Conservation (phyloP, 2,797 vertebrate genomes). For the Setipinna tenuifilis region DNA sequence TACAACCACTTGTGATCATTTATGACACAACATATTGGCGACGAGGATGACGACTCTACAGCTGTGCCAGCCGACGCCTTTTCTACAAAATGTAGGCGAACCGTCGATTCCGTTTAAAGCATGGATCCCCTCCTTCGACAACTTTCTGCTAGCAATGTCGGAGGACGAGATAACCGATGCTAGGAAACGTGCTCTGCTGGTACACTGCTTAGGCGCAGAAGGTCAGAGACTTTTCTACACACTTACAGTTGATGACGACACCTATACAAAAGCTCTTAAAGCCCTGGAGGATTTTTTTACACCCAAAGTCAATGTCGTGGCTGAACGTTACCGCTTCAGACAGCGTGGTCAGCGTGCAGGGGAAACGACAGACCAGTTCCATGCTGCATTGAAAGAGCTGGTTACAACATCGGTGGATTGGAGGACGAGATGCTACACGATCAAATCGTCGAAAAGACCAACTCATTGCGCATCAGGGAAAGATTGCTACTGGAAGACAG, state of each 20-base stretch:
- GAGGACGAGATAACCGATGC: neutral
- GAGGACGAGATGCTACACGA: neutral
- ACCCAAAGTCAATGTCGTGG: neutral
- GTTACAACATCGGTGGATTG: neutral
- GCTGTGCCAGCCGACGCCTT: no score
- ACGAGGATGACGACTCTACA: neutral
- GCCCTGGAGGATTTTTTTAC: no score
- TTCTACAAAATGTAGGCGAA: no score
- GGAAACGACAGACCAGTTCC: neutral
- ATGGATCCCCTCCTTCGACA: no score
- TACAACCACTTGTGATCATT: no score
- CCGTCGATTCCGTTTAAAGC: no score
- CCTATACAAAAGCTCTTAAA: no score
- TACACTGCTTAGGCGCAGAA: neutral
- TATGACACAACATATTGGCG: neutral
- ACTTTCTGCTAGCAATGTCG: neutral
- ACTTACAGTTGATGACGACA: neutral
- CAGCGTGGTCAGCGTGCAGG: neutral
- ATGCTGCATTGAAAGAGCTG: neutral
- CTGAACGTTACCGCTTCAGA: neutral
- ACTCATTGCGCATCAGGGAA: no score
- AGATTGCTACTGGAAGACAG: slow-evolving; percentile 9
- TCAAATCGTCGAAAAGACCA: neutral
- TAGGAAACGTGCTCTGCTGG: neutral
- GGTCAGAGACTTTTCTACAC: neutral